phyloP scores from a whole-genome alignment of 2,888 invertebrate genomes.

The Lysandra bellargus region DNA sequence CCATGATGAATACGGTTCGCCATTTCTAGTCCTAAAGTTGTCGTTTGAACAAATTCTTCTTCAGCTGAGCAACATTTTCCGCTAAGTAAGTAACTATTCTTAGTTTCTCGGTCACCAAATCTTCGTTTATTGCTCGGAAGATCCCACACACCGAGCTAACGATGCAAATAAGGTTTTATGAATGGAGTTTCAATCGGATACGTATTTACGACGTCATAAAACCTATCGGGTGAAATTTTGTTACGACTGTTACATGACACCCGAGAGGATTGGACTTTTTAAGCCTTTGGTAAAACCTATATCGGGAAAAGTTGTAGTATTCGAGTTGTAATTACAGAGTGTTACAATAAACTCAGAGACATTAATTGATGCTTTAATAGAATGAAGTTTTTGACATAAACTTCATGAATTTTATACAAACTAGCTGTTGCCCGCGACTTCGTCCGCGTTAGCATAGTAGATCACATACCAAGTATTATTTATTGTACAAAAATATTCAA shows the following conservation, averaged over 20 bases:
- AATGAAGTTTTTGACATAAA: too few relatives aligned
- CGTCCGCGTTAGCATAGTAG: too few relatives aligned
- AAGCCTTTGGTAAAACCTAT: not conserved
- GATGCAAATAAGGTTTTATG: constrained; percentile 44
- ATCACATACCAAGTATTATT: too few relatives aligned
- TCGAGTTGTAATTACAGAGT: not conserved
- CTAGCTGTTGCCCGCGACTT: too few relatives aligned
- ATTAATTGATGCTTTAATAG: too few relatives aligned
- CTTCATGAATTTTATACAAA: too few relatives aligned
- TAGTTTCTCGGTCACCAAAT: constrained; percentile 12
- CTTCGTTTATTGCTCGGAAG: constrained; percentile 8
- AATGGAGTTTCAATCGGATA: constrained; percentile 44
- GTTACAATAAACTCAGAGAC: not conserved
- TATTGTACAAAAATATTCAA: too few relatives aligned
- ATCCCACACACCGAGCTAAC: constrained; percentile 39
- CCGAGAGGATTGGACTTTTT: constrained; percentile 18
- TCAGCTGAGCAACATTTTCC: not conserved
- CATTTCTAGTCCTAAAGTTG: not conserved
- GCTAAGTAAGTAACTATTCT: not conserved
- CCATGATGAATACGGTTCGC: not conserved
- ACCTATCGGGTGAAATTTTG: constrained; percentile 61
- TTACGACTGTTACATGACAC: constrained; percentile 50
- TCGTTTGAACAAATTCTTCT: not conserved
- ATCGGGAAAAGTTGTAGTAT: not conserved
- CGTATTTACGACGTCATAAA: constrained; percentile 62